Evolutionary conservation across 1,140 invertebrate species (phyloP), one percentile per base, ranked within the genome.

Genomic region (Ceratitis capitata): DNA sequence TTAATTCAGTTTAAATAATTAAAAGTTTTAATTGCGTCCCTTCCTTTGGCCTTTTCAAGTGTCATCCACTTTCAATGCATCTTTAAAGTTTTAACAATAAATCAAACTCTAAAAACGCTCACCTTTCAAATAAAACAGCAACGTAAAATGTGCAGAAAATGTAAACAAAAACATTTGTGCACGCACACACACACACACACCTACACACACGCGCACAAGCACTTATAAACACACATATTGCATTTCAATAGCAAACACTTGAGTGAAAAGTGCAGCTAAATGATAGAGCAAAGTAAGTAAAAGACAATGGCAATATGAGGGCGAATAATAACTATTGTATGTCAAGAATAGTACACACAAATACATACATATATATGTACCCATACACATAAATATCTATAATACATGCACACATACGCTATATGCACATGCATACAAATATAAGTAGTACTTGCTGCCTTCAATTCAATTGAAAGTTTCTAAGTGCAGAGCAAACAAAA

Each of bases 401-500:
- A n/a, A n/a, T n/a, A n/a, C n/a, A n/a, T n/a, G n/a, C n/a, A n/a
- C n/a, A n/a, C n/a, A n/a, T n/a, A n/a, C n/a, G n/a, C n/a, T n/a
- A n/a, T n/a, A n/a, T n/a, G n/a, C n/a, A n/a, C n/a, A n/a, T n/a
- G n/a, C n/a, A n/a, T n/a, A n/a, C n/a, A n/a, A n/a, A n/a, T n/a
- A n/a, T n/a, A n/a, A n/a, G n/a, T n/a, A n/a, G n/a, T n/a, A 64
- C 58, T 64, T 64, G 58, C 23, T 23, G 58, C 58, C 29, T 64
- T 19, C 23, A 64, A 64, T 64, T 64, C 58, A 64, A 29, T 42
- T 35, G 29, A 45, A 78, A 78, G 69, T 78, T 78, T 78, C n/a
- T 78, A 78, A 78, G 69, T 78, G 39, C 69, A 78, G 39, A 45
- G n/a, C 69, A 78, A 45, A 78, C 35, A n/a, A 45, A 78, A 39